Base-by-base conservation (phyloP, 2,113 vertebrate genomes). In the cattle (Bos taurus) region DNA sequence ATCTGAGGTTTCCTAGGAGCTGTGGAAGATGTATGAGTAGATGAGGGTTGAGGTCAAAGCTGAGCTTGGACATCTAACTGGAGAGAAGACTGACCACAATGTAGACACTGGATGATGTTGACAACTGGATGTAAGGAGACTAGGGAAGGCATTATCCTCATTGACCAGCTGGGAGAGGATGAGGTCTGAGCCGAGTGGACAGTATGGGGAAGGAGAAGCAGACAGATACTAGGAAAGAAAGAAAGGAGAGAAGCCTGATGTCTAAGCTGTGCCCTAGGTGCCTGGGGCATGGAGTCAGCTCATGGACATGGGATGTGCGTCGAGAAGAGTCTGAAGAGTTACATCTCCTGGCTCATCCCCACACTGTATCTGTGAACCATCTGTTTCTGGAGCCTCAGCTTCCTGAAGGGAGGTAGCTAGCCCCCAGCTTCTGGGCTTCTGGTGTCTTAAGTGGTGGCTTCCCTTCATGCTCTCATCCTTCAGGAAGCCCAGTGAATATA, bases 401-500 rank as follows among this genome's bases (percentile, higher is more conserved):
- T 82, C 25, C 59, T 36, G 7, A 10, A 3, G 14, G 33, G 88
- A 54, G 2, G 15, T 10, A 12, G 19, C 2, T 50, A 48, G 48
- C 59, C 80, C 43, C 25, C 23, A 26, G n/a, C 7, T 43, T 11
- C 43, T 85, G 43, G 36, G 2, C 3, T 91, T 90, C 43, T 8
- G 1, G 6, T 30, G 5, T 48, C 5, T 3, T 28, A 8, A 13
- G 0, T 1, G 21, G 19, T 28, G 25, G 6, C 11, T 25, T 57
- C 8, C 6, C 1, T 67, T 48, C 16, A 0, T 33, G n/a, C 0
- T 26, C 19, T 84, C n/a, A 3, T 5, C 40, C 15, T 93, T 0
- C 97, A 99, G 99, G 97, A 98, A 88, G 0, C 96, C 98, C 77
- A 99, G 99, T 0, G 98, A 99, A 25, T 99, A 99, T 28, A 99